These are phyloP conservation scores for Bradypodion ventrale DNA, from an alignment of 2,797 vertebrate species.

Conservation along the genomic window DNA sequence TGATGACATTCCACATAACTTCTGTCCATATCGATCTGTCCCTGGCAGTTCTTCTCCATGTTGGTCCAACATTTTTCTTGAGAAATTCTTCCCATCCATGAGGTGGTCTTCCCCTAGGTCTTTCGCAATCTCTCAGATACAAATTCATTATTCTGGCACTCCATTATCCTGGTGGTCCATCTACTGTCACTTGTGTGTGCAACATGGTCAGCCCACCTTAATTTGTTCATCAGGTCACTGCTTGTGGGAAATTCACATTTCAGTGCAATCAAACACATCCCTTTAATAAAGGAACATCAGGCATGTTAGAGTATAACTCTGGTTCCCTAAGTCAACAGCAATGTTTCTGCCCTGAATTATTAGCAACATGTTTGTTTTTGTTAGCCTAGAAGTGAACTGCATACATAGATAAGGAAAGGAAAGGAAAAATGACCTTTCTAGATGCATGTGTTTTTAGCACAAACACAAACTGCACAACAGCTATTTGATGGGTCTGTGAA, in stretches of 20 bases:
- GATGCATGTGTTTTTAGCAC: background rate
- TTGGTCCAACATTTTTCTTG: too few species aligned
- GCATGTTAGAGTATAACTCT: background rate
- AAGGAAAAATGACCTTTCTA: background rate
- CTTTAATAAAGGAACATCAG: background rate
- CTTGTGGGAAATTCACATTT: slow-evolving; percentile 25
- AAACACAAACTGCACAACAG: background rate
- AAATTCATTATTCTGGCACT: too few species aligned
- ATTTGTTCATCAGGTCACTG: too few species aligned
- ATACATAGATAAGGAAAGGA: background rate
- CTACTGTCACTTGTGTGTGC: too few species aligned
- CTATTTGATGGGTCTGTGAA: background rate
- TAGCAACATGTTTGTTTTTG: background rate
- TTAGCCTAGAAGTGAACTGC: slow-evolving; percentile 19
- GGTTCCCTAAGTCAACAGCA: background rate
- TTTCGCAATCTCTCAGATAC: too few species aligned
- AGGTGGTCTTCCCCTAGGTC: too few species aligned
- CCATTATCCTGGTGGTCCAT: too few species aligned
- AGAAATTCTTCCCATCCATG: too few species aligned
- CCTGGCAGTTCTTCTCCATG: too few species aligned
- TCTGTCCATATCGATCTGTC: too few species aligned
- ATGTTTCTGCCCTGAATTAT: slow-evolving; percentile 27
- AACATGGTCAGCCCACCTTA: too few species aligned
- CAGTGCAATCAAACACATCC: slow-evolving; percentile 15
- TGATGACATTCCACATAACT: too few species aligned